Evolutionary conservation across 2,797 vertebrate species (phyloP), one percentile per base, ranked within the genome.

Genomic region (Brachyrhaphis roseni): DNA sequence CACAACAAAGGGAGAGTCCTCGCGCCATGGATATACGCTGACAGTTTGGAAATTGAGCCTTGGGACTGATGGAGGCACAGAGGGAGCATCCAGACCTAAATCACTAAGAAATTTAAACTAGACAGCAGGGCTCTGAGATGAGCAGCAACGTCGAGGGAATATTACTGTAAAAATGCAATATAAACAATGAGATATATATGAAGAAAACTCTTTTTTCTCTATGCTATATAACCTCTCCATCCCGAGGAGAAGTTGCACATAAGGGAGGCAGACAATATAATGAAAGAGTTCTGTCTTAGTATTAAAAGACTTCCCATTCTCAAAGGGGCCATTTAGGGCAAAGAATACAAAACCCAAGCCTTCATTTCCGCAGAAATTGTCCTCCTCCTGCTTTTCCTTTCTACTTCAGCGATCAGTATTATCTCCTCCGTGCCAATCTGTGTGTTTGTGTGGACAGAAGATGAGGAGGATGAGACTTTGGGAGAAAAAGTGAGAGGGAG

Each of bases 1-100:
- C 59, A 83, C 64, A 76, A 81, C 81, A 81, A 77, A 85, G 78
- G 55, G 84, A 84, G 80, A 87, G 74, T 77, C 72, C 84, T 85
- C 74, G 49, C 45, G 74, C 70, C 6, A 73, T 77, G 78, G 20
- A 89, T 88, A 87, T 88, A 84, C 88, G 87, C 90, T 91, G 91
- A 93, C 89, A 88, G 86, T 84, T 86, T 86, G 86, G 89, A 91
- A 93, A 93, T 89, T 89, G 90, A 91, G 89, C 86, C 83, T 78
- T 84, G 28, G 90, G 88, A 83, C 87, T 81, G 92, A 92, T 86
- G 78, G 87, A 82, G 83, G 76, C 72, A 57, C 82, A 75, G 78
- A 39, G 68, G 85, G 86, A 86, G 84, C 87, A 68, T 82, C 83
- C 81, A 84, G 57, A 82, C 18, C 51, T 83, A 53, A 72, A 82